Conservation (phyloP, 2,888 invertebrate species). For the Apeira syringaria region DNA sequence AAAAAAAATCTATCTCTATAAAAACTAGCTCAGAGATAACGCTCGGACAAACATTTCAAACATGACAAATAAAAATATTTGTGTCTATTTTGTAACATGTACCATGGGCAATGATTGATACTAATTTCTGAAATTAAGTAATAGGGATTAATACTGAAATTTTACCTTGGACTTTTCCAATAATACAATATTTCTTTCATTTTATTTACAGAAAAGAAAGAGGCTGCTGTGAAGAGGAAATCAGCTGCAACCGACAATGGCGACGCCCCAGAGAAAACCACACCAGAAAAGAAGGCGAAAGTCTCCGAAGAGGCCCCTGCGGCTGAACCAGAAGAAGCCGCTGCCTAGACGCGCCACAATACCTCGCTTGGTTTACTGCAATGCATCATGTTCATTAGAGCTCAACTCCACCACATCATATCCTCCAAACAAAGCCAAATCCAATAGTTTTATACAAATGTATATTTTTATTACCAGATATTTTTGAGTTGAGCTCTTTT, state of each 20-base stretch:
- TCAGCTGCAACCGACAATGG: conserved; percentile 83
- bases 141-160: too few relatives aligned
- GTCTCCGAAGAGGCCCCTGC: conserved; percentile 83
- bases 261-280: conserved; percentile 83
- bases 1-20: too few relatives aligned
- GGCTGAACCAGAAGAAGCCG: conserved; percentile 81
- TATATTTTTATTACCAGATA: conserved; percentile 44
- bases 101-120: too few relatives aligned
- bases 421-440: conserved; percentile 59
- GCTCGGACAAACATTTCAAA: too few relatives aligned
- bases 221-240: conserved; percentile 87
- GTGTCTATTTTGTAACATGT: too few relatives aligned
- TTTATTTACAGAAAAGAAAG: conserved; percentile 70
- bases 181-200: too few relatives aligned
- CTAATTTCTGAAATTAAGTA: too few relatives aligned
- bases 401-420: conserved; percentile 76
- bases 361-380: conserved; percentile 76
- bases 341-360: conserved; percentile 72
- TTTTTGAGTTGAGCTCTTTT: conserved; percentile 75
- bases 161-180: too few relatives aligned
- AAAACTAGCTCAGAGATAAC: too few relatives aligned
- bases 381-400: conserved; percentile 76
- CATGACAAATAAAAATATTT: too few relatives aligned
- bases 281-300: conserved; percentile 90
- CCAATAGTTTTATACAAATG: conserved; percentile 56